phyloP scores from a whole-genome alignment of 2,113 vertebrate genomes.

The Neogale vison region DNA sequence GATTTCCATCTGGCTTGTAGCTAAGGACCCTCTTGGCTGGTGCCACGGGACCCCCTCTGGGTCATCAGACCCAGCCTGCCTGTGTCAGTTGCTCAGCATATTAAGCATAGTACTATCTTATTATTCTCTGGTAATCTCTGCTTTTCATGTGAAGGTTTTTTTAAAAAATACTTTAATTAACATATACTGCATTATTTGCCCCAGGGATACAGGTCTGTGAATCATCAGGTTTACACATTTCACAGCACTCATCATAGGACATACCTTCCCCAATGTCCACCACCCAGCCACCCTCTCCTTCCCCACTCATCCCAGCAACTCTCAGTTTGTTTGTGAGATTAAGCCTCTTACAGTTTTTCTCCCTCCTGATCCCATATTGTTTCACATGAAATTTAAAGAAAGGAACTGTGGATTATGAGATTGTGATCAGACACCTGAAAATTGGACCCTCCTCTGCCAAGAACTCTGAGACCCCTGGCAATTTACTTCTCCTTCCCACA shows the following conservation, averaged over 20 bases:
- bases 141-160: background rate
- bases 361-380: background rate
- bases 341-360: too few relatives aligned
- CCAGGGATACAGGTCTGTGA: too few relatives aligned
- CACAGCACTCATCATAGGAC: too few relatives aligned
- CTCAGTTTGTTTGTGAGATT: too few relatives aligned
- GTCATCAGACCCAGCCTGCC: background rate
- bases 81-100: background rate
- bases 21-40: background rate
- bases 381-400: background rate
- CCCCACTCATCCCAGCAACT: too few relatives aligned
- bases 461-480: background rate
- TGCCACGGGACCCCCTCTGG: background rate
- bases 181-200: too few relatives aligned
- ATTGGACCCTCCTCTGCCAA: background rate
- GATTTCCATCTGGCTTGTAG: background rate
- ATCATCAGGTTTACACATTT: too few relatives aligned
- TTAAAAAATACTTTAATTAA: too few relatives aligned
- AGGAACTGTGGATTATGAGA: background rate
- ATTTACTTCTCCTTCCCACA: background rate
- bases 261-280: too few relatives aligned
- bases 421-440: background rate
- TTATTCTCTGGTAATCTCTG: background rate
- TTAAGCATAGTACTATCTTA: background rate
- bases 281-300: too few relatives aligned